These are phyloP conservation scores for Riparia riparia DNA, from an alignment of 2,113 vertebrate species.

Conservation along the genomic window DNA sequence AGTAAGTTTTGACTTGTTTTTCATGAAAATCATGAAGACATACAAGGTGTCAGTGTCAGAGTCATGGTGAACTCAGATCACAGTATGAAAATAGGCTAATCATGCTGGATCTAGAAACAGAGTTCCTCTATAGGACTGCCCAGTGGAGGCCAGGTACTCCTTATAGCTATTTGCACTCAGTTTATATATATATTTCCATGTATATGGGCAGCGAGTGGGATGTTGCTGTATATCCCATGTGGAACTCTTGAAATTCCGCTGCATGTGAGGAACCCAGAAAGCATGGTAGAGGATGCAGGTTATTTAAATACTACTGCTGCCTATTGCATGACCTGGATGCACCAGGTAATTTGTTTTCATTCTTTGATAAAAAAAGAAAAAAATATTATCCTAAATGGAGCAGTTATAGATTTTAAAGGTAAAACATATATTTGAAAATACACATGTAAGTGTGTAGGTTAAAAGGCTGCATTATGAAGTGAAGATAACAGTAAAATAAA, in stretches of 20 bases:
- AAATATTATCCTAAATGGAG: not conserved
- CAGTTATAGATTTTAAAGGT: not conserved
- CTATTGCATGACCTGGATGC: not conserved
- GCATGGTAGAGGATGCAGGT: not conserved
- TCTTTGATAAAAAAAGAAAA: not conserved
- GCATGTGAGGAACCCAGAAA: not conserved
- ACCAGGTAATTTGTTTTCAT: not conserved
- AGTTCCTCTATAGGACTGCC: not conserved
- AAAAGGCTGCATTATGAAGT: not conserved
- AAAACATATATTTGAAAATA: not conserved
- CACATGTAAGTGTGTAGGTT: not conserved
- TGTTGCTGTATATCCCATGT: not conserved
- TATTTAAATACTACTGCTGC: not conserved
- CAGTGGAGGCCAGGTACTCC: not conserved
- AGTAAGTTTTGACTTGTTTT: not conserved
- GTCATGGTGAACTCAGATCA: not conserved
- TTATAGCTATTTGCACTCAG: not conserved
- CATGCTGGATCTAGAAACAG: not conserved
- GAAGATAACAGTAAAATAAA: constrained; percentile 3
- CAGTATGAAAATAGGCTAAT: not conserved
- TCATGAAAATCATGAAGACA: not conserved
- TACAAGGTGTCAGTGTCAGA: not conserved
- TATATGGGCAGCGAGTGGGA: not conserved
- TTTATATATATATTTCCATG: not conserved
- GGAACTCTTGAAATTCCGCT: not conserved